phyloP scores from a whole-genome alignment of 2,113 vertebrate species.

The Zapus hudsonius region DNA sequence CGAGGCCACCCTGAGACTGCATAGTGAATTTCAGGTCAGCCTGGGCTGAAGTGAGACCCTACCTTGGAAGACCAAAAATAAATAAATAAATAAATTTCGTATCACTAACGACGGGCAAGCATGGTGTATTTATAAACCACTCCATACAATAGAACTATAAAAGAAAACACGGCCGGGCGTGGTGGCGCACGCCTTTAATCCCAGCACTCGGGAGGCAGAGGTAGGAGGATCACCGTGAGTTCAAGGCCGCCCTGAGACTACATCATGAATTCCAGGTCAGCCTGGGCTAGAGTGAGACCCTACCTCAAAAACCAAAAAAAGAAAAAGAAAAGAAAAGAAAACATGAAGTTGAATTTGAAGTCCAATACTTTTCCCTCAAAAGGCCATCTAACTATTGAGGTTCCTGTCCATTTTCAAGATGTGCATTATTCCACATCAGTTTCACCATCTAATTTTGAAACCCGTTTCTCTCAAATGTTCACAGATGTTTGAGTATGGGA shows the following conservation, averaged over 20 bases:
- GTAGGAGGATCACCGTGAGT: too few relatives aligned
- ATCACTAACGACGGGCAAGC: not conserved
- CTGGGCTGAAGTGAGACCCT: too few relatives aligned
- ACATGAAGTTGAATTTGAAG: not conserved
- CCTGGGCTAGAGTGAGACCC: too few relatives aligned
- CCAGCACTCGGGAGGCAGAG: too few relatives aligned
- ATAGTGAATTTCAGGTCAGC: too few relatives aligned
- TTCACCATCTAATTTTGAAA: constrained; percentile 58
- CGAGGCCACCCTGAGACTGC: too few relatives aligned
- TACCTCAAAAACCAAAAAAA: too few relatives aligned
- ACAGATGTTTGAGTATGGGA: constrained; percentile 38
- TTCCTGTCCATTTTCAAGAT: constrained; percentile 24
- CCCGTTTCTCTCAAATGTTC: constrained; percentile 36
- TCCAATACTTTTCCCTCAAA: not conserved
- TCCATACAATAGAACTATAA: constrained; percentile 3
- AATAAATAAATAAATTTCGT: constrained; percentile 13
- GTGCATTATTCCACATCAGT: not conserved
- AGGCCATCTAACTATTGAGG: not conserved
- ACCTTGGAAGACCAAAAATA: too few relatives aligned
- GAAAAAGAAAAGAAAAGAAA: too few relatives aligned
- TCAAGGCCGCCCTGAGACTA: too few relatives aligned
- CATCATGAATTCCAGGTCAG: too few relatives aligned
- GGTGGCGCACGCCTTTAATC: too few relatives aligned
- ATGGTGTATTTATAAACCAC: constrained; percentile 21
- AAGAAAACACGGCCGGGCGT: not conserved